Base-by-base conservation (phyloP, 1,140 invertebrate species). In the Bombus fervidus region DNA sequence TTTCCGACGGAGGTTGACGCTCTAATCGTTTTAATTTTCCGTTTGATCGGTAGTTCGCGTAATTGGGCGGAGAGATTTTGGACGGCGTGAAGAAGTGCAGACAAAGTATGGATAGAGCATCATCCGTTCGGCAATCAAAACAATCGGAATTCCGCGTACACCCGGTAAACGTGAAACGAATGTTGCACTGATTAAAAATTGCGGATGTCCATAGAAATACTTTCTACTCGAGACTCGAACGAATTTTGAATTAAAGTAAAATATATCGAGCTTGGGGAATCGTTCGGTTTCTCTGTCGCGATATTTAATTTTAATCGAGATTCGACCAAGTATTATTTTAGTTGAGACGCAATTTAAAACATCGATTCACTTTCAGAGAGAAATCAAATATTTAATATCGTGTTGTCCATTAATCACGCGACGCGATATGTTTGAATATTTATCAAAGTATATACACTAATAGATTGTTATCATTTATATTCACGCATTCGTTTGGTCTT, bases 11-110 rank as follows among this genome's bases (percentile, higher is more conserved):
- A 80, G n/a, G 47, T 53, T 73, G 28, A 81, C 22, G 39, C 69
- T 81, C 37, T 28, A 31, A 81, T 73, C 69, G 69, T 72, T 72
- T 81, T 41, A 53, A 72, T 72, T 62, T 72, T 62, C 62, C 62
- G 41, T 62, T 31, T 37, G 39, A 68, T 69, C 18, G 57, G 31
- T 53, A 39, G 66, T 25, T 71, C 47, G 68, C 18, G 47, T 62
- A 73, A 81, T 81, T 81, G 53, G 47, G 41, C 53, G 53, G 37
- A 3, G 22, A 43, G 79, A 73, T 81, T 81, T 73, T 53, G 39
- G 12, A 28, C n/a, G 59, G 31, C 22, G 18, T 15, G 31, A 28
- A 47, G 5, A 47, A 37, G 10, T 66, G 31, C 43, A 13, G 53
- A n/a, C 57, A 59, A 75, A 47, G 22, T 53, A 53, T 22, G 47